Base-by-base conservation (phyloP, 2,113 vertebrate species). In the Periophthalmus modestus region DNA sequence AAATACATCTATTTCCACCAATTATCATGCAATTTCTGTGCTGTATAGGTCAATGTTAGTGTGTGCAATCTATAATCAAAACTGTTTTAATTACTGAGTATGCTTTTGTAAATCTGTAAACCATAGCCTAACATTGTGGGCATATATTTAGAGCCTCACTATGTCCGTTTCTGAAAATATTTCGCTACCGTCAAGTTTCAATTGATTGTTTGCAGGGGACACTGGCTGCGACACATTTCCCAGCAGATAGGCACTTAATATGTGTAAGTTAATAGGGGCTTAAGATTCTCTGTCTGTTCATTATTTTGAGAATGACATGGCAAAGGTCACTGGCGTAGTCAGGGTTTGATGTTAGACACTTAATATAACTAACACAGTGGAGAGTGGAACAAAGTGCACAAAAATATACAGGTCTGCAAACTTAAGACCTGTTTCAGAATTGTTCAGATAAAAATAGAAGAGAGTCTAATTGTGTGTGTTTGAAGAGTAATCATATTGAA, bases 211-310 rank as follows among this genome's bases (percentile, higher is more conserved):
- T 48, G 11, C 11, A 28, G 2, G 0, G 14, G 47, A 67, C 5
- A 15, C 18, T 43, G 39, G 13, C 36, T 21, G n/a, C 18, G 21
- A 48, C 39, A 67, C 19, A 68, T 62, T 50, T 21, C 15, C 21
- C 52, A 0, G 13, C 4, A 28, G 46, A 36, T 28, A 23, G 28
- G 36, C 28, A 18, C 39, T 48, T 9, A 34, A 61, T 68, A 4
- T 69, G 18, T 2, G 14, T 34, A 12, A 77, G 69, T 57, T 77
- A 63, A 74, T 65, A 14, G 9, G 62, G n/a, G 48, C 33, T 59
- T 66, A 23, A 74, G 74, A 71, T 46, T 57, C 46, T 71, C 34
- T 46, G 67, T 74, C 4, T 1, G 66, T 71, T 72, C 57, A 4
- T 24, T 18, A 43, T 68, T 62, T 66, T 15, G 54, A 72, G 71